Base-by-base conservation (phyloP, 1,140 invertebrate species). In the Pemphigus obesinymphae region DNA sequence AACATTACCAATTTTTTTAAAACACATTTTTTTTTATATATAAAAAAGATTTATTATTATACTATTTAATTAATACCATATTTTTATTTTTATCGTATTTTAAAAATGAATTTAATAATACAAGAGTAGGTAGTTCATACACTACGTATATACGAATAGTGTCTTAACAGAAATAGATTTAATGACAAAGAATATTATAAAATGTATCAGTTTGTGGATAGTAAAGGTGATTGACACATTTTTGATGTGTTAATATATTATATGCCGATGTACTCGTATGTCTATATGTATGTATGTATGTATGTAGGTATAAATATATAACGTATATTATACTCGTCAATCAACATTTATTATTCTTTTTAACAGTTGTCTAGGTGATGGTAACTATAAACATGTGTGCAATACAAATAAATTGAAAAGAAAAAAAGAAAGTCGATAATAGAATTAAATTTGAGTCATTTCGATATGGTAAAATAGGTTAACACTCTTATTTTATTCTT, bases 301-400 rank as follows among this genome's bases (percentile, higher is more conserved):
- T n/a, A n/a, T n/a, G n/a, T n/a, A n/a, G n/a, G n/a, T n/a, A n/a
- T n/a, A n/a, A n/a, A n/a, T n/a, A n/a, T n/a, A n/a, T n/a, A n/a
- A n/a, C n/a, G n/a, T n/a, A n/a, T n/a, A n/a, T n/a, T n/a, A n/a
- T n/a, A n/a, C n/a, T n/a, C n/a, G n/a, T n/a, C n/a, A n/a, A 3
- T 53, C 10, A 29, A 29, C 31, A 80, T 80, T 29, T 80, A 80
- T 43, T 80, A 80, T 80, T 63, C 26, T 63, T 80, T 63, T 80
- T 80, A 58, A 17, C 8, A 63, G 76, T 80, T 80, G 76, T 80
- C 76, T 63, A 80, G 76, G 76, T 80, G 76, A 80, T 80, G 45
- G 76, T 63, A 43, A 80, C 55, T 29, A 80, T 31, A 80, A 45
- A 80, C 76, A 80, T 13, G 37, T 45, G 8, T 45, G 8, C 15